These are phyloP conservation scores for Hoplostethus atlanticus DNA, from an alignment of 2,797 vertebrate species.

Conservation along the genomic window DNA sequence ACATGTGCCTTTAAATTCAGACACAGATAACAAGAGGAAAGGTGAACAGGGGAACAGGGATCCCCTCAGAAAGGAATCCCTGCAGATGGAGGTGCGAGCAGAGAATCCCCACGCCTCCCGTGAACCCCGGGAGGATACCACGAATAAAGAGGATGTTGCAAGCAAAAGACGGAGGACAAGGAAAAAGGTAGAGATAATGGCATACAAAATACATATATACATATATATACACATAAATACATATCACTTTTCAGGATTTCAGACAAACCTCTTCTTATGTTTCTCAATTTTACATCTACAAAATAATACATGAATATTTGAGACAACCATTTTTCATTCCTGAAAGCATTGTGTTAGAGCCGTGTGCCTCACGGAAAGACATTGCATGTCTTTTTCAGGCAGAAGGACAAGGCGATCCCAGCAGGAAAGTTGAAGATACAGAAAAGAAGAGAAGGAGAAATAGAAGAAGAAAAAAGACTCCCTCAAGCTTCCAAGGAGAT, in stretches of 20 bases:
- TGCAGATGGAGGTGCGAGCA: constrained; percentile 48
- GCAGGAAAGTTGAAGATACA: constrained; percentile 16
- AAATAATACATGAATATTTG: too few relatives aligned
- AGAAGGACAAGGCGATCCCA: not conserved
- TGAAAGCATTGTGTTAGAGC: not conserved
- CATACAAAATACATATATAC: not conserved
- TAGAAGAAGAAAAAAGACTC: constrained; percentile 23
- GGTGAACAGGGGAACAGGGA: not conserved
- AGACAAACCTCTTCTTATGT: not conserved
- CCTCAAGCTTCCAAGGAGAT: not conserved
- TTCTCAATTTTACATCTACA: not conserved
- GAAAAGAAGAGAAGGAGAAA: constrained; percentile 44
- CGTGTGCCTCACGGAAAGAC: not conserved
- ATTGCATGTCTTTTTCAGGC: constrained; percentile 33
- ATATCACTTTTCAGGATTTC: not conserved
- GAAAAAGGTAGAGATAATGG: constrained; percentile 36
- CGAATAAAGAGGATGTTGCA: not conserved
- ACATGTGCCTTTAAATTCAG: not conserved
- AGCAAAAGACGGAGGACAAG: constrained; percentile 28
- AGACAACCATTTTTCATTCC: too few relatives aligned
- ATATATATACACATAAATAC: too few relatives aligned
- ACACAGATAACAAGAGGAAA: not conserved
- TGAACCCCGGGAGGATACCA: constrained; percentile 1
- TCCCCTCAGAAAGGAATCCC: constrained; percentile 8
- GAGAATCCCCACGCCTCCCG: not conserved